Evolutionary conservation across 1,140 invertebrate species (phyloP).

Genomic region (Lepidurus arcticus): DNA sequence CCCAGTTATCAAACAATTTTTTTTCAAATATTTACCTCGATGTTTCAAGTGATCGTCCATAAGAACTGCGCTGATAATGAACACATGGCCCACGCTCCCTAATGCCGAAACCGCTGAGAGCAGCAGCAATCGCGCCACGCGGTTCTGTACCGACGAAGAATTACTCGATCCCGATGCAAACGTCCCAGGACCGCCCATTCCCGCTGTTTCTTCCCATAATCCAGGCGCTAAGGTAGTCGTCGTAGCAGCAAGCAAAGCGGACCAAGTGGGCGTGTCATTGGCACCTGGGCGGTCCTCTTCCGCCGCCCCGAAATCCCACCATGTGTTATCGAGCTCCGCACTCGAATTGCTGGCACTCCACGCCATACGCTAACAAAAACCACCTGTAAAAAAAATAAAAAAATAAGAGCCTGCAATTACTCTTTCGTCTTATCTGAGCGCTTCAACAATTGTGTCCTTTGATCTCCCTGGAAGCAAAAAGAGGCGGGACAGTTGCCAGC

Average conservation of each 20-base stretch:
- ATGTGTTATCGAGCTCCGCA: slow-evolving; percentile 12
- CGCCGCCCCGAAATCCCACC: background rate
- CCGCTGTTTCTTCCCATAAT: background rate
- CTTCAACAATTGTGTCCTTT: background rate
- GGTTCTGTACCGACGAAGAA: background rate
- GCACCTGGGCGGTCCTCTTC: background rate
- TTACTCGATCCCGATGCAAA: background rate
- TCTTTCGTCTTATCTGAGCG: background rate
- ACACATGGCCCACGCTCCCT: slow-evolving; percentile 66
- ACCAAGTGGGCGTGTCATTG: slow-evolving; percentile 18
- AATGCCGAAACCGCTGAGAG: slow-evolving; percentile 58
- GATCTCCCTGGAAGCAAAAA: background rate
- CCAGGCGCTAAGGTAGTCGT: background rate
- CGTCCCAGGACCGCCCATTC: background rate
- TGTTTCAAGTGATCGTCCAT: slow-evolving; percentile 64
- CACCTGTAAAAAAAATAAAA: background rate
- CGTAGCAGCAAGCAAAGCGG: background rate
- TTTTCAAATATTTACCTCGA: slow-evolving; percentile 51
- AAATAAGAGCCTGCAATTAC: background rate
- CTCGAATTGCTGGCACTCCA: background rate
- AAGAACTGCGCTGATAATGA: slow-evolving; percentile 69
- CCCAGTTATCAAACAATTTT: background rate
- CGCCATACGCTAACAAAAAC: slow-evolving; percentile 15
- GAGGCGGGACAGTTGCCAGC: background rate
- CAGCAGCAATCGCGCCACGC: slow-evolving; percentile 58